phyloP scores from a whole-genome alignment of 2,113 vertebrate species.

The Brachyhypopomus occidentalis region DNA sequence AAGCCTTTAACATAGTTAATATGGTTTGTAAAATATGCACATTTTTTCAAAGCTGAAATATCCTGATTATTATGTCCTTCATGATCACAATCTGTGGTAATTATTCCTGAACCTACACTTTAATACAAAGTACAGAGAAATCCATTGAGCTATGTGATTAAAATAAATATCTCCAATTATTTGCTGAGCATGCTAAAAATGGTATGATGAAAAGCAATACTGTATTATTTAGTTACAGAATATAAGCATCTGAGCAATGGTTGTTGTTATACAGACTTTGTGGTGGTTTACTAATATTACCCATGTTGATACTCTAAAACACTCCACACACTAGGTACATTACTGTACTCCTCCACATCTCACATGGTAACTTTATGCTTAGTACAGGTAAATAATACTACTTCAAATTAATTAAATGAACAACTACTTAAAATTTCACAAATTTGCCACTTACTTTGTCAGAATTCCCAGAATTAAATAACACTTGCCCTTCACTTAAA shows the following conservation, averaged over 20 bases:
- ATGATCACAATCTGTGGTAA: constrained; percentile 20
- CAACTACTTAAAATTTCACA: too few species aligned
- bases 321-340: too few species aligned
- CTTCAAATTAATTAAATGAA: too few species aligned
- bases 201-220: not conserved
- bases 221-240: not conserved
- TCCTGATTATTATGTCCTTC: constrained; percentile 23
- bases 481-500: too few species aligned
- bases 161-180: not conserved
- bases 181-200: not conserved
- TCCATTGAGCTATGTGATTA: not conserved
- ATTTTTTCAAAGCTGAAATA: constrained; percentile 1
- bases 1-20: constrained; percentile 4
- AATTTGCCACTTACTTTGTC: too few species aligned
- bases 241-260: not conserved
- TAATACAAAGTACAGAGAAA: not conserved
- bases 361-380: not conserved
- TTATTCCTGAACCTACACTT: constrained; percentile 21
- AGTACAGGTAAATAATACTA: too few species aligned
- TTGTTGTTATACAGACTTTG: not conserved
- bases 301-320: too few species aligned
- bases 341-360: not conserved
- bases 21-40: not conserved
- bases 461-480: too few species aligned
- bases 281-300: not conserved